Evolutionary conservation across 2,113 vertebrate genomes (phyloP).

Genomic region (Leuciscus idus): DNA sequence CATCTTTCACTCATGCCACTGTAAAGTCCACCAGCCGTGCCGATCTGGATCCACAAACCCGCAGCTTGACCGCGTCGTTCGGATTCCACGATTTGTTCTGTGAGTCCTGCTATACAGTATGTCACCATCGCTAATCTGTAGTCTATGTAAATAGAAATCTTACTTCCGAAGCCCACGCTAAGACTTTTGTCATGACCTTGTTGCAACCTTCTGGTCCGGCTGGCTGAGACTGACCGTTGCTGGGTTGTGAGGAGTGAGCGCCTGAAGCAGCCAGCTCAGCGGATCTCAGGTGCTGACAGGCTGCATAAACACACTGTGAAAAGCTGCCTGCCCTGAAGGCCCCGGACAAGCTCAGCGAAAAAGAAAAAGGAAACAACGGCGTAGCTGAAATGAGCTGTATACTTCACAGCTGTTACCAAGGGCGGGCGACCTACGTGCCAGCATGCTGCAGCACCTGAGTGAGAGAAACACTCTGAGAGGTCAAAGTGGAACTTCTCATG

Average conservation of each 20-base stretch:
- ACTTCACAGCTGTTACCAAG: conserved; percentile 41
- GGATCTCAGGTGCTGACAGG: conserved; percentile 67
- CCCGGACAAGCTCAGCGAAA: conserved; percentile 46
- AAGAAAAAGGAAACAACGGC: conserved; percentile 27
- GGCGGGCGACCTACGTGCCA: background rate
- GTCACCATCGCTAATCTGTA: conserved; percentile 4
- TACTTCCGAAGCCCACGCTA: conserved; percentile 45
- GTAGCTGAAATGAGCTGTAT: conserved; percentile 31
- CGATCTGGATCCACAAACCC: background rate
- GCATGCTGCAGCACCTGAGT: conserved; percentile 2
- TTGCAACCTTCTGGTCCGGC: conserved; percentile 61
- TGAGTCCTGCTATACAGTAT: background rate
- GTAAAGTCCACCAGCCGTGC: conserved; percentile 33
- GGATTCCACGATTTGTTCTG: background rate
- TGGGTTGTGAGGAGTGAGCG: conserved; percentile 12
- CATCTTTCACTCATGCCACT: conserved; percentile 38
- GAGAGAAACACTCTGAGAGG: conserved; percentile 26
- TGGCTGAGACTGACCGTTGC: background rate
- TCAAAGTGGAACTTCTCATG: background rate
- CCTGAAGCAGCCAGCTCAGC: conserved; percentile 44
- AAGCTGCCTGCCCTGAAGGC: conserved; percentile 56
- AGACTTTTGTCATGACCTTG: conserved; percentile 28
- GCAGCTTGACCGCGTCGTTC: background rate
- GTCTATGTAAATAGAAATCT: conserved; percentile 61
- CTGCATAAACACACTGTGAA: conserved; percentile 64